A percentile compares a stretch with the other conserved stretches of the same genome.
phyloP scores from a whole-genome alignment of 2,797 vertebrate genomes.

The Merluccius polli region DNA sequence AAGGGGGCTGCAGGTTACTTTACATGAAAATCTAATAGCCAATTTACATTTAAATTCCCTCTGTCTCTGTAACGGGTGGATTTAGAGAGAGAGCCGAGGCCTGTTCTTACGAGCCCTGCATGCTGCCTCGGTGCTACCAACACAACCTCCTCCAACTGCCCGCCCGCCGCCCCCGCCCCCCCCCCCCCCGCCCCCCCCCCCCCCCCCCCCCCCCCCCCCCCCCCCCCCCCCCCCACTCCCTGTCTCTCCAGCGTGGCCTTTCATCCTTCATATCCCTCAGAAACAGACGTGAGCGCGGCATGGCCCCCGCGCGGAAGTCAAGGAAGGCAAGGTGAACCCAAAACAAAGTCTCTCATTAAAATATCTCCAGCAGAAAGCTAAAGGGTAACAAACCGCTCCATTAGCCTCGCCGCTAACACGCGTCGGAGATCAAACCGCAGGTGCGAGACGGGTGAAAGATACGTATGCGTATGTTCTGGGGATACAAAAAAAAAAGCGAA shows the following conservation, averaged over 20 bases:
- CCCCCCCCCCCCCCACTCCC: slow-evolving; percentile 43
- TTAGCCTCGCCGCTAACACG: slow-evolving; percentile 59
- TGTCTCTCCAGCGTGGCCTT: slow-evolving; percentile 59
- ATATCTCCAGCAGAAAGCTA: slow-evolving; percentile 70
- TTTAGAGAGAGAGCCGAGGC: slow-evolving; percentile 67
- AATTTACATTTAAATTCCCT: slow-evolving; percentile 78
- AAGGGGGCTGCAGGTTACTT: too few species aligned
- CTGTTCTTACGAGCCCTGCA: slow-evolving; percentile 63
- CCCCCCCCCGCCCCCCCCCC: slow-evolving; percentile 48
- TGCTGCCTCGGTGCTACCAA: slow-evolving; percentile 47
- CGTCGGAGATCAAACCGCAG: slow-evolving; percentile 59
- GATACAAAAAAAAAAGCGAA: too few species aligned
- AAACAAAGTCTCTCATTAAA: slow-evolving; percentile 78
- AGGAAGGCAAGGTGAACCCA: slow-evolving; percentile 57
- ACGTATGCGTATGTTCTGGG: slow-evolving; percentile 25
- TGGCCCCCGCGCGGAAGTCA: slow-evolving; percentile 49
- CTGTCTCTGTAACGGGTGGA: slow-evolving; percentile 65
- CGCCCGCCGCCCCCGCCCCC: slow-evolving; percentile 50
- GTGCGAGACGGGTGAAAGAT: slow-evolving; percentile 41
- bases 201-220: slow-evolving; percentile 50
- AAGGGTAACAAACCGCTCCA: slow-evolving; percentile 54
- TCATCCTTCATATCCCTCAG: slow-evolving; percentile 68
- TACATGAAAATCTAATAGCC: slow-evolving; percentile 68
- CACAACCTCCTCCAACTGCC: slow-evolving; percentile 23
- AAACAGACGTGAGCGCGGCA: slow-evolving; percentile 53